Percentiles rank a stretch among this genome's conserved stretches.
Evolutionary conservation across 2,113 vertebrate species (phyloP).

Genomic region (Caracal caracal): DNA sequence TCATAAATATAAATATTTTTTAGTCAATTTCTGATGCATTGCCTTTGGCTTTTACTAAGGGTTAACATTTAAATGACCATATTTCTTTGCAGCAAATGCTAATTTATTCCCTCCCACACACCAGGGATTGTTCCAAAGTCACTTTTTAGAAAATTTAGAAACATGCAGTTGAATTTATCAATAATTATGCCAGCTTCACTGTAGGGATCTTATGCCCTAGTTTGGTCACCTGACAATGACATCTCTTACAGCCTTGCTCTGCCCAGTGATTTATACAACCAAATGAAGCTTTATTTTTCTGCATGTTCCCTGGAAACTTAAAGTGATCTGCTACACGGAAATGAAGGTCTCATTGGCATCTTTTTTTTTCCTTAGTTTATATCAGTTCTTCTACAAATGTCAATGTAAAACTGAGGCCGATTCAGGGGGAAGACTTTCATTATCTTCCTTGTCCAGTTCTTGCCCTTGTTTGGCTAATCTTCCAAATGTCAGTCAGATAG

Average conservation of each 20-base stretch:
- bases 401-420: neutral
- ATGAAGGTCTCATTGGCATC: neutral
- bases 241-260: neutral
- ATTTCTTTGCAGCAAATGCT: constrained; percentile 23
- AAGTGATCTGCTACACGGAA: neutral
- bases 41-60: neutral
- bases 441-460: neutral
- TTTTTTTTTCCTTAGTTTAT: neutral
- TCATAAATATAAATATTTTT: neutral
- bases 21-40: neutral
- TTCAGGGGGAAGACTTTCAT: neutral
- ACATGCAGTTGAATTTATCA: neutral
- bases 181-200: neutral
- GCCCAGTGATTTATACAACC: neutral
- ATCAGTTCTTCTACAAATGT: neutral
- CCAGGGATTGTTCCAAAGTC: neutral
- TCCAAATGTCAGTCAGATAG: neutral
- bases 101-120: neutral
- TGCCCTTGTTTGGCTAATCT: neutral
- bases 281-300: neutral
- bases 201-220: neutral
- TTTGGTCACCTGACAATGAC: neutral
- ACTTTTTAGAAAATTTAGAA: constrained; percentile 32
- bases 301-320: neutral
- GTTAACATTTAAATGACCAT: constrained; percentile 42